Evolutionary conservation across 2,113 vertebrate species (phyloP).

Genomic region (Arenaria interpres): DNA sequence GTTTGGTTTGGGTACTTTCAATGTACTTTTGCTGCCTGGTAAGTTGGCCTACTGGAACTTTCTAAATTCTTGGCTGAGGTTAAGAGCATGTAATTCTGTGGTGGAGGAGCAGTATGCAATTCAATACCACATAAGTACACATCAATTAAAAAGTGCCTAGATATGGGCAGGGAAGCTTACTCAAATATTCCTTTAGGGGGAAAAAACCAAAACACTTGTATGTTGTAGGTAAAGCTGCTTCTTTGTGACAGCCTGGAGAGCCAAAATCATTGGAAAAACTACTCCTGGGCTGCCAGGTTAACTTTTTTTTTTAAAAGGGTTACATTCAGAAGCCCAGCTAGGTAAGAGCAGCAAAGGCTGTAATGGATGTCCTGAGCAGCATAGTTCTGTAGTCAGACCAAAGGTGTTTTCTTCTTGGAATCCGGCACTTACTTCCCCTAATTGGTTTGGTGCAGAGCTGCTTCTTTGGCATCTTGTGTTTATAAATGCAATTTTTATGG

Average conservation of each 20-base stretch:
- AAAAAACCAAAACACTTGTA: background rate
- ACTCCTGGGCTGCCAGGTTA: background rate
- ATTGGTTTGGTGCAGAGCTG: background rate
- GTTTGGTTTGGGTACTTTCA: background rate
- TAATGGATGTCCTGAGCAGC: background rate
- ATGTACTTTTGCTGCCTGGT: background rate
- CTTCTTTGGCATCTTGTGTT: background rate
- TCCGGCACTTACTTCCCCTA: background rate
- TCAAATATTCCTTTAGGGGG: background rate
- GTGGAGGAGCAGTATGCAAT: background rate
- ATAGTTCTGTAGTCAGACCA: background rate
- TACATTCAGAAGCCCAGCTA: background rate
- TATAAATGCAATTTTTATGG: background rate
- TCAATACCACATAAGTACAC: background rate
- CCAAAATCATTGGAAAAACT: background rate
- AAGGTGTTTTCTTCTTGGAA: background rate
- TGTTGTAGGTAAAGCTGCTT: background rate
- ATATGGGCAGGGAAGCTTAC: background rate
- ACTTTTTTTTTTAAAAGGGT: background rate
- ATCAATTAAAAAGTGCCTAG: slow-evolving; percentile 21
- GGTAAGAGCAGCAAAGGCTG: background rate
- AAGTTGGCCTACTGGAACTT: background rate
- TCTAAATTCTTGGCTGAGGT: background rate
- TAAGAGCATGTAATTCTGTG: slow-evolving; percentile 1
- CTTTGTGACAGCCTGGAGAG: background rate